Evolutionary conservation across 2,797 vertebrate genomes (phyloP).

Genomic region (Acanthiza pusilla): DNA sequence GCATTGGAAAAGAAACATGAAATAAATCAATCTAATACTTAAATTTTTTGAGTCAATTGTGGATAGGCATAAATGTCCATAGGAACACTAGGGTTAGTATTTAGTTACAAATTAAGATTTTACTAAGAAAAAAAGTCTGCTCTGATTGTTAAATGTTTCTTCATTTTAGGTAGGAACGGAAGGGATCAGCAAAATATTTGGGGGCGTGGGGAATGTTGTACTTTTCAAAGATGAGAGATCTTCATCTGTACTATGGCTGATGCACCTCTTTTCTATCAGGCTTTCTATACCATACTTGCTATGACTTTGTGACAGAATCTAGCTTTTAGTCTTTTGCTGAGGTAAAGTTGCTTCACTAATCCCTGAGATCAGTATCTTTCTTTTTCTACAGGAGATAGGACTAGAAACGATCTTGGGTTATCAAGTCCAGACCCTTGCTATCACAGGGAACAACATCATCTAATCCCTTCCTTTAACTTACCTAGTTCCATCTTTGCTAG

Average conservation of each 20-base stretch:
- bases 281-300: background rate
- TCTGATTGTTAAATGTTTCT: background rate
- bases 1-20: background rate
- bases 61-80: background rate
- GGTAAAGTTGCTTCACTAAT: slow-evolving; percentile 29
- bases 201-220: background rate
- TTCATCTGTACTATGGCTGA: background rate
- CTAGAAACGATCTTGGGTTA: background rate
- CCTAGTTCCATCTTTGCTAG: background rate
- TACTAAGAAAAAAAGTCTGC: background rate
- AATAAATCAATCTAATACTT: background rate
- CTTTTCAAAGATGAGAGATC: background rate
- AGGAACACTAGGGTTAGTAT: background rate
- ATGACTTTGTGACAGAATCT: background rate
- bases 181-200: background rate
- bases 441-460: background rate
- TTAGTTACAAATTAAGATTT: background rate
- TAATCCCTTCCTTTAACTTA: background rate
- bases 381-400: background rate
- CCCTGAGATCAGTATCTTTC: background rate
- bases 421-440: background rate
- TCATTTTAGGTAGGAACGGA: background rate
- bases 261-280: background rate
- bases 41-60: background rate
- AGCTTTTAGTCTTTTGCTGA: background rate